Base-by-base conservation (phyloP, 53 echinoderm and acorn worm species). In the Mesocentrotus franciscanus region DNA sequence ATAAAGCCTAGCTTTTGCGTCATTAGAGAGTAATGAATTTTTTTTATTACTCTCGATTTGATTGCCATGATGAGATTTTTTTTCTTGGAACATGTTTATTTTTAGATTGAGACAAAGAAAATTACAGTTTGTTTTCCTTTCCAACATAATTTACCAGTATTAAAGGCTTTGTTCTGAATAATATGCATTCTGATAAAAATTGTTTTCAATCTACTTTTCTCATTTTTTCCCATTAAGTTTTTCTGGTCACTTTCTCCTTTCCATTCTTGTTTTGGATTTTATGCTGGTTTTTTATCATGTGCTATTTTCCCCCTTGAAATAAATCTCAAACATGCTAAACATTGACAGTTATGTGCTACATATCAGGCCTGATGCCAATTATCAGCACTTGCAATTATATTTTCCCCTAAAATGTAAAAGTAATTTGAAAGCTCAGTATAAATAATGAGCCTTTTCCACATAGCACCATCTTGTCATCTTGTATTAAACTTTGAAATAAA, bases 1-100 rank as follows among this genome's bases (percentile, higher is more conserved):
- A 84, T 20, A 84, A 85, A 85, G 87, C 58, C 87, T 85, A 56
- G 58, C 57, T 9, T 56, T 56, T 85, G 57, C n/a, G 57, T 87
- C 34, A 87, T 87, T 58, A 87, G 11, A n/a, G 27, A 27, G 7
- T 18, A 87, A 57, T 87, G 15, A 8, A 11, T 27, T 57, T 87
- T 87, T 58, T 36, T 49, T 84, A 39, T 83, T 42, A 11, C 76
- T 76, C 33, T 15, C 17, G 22, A 58, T 57, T 11, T 58, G 20
- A 87, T 33, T 87, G 58, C 87, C 18, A 12, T 87, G 0, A 87
- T 58, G 39, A 26, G 29, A n/a, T n/a, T n/a, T 26, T 27, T 17
- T 42, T 87, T 87, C 87, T 9, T 8, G 10, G 87, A 87, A 87
- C 24, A 56, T 87, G 10, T 20, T 87, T 27, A 75, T 75, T n/a